Evolutionary conservation across 2,888 invertebrate species (phyloP).

Genomic region (Agrochola litura): DNA sequence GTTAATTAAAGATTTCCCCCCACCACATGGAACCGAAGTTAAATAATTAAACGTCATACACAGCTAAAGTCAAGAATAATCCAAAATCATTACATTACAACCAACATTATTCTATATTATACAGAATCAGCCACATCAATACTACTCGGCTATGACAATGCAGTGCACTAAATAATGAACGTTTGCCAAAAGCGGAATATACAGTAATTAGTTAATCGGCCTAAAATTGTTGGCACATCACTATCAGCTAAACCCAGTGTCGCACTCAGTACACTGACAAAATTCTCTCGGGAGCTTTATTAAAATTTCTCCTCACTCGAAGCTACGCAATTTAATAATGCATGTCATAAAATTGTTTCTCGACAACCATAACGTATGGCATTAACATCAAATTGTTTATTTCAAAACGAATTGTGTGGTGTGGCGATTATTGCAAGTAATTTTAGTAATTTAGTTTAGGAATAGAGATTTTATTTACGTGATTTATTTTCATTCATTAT

Average conservation of each 20-base stretch:
- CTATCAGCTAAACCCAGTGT: constrained; percentile 59
- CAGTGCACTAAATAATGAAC: constrained; percentile 48
- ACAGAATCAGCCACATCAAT: constrained; percentile 16
- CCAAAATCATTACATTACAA: not conserved
- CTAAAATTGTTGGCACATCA: constrained; percentile 49
- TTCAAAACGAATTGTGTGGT: constrained; percentile 42
- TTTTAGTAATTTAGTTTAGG: constrained; percentile 16
- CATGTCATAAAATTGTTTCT: constrained; percentile 76
- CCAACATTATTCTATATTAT: constrained; percentile 15
- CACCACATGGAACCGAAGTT: not conserved
- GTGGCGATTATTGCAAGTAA: constrained; percentile 41
- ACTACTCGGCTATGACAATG: constrained; percentile 27
- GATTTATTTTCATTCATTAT: constrained; percentile 2
- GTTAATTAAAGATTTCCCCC: not conserved
- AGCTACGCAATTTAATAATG: constrained; percentile 78
- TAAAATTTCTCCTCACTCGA: constrained; percentile 75
- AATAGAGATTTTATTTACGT: not conserved
- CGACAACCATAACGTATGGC: constrained; percentile 55
- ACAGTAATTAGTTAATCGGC: constrained; percentile 54
- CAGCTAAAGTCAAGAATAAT: constrained; percentile 2
- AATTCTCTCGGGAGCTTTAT: constrained; percentile 71
- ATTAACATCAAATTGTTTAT: constrained; percentile 63
- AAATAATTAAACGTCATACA: not conserved
- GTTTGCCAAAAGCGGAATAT: constrained; percentile 50
- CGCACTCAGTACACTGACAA: constrained; percentile 56